Evolutionary conservation across 2,113 vertebrate genomes (phyloP).

Genomic region (Pycnonotus jocosus): DNA sequence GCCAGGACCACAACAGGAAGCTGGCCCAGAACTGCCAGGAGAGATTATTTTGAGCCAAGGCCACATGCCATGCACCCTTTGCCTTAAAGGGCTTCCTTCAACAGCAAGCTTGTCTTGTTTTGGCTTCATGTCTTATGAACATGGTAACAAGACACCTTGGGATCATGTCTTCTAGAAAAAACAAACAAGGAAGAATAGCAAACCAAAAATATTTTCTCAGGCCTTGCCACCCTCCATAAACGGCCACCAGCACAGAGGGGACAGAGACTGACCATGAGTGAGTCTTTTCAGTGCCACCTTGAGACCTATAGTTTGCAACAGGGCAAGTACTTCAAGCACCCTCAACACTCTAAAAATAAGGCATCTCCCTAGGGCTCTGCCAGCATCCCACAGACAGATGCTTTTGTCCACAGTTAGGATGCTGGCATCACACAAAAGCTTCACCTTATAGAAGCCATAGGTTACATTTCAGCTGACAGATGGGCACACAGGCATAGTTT

Average conservation of each 20-base stretch:
- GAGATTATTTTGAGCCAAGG: background rate
- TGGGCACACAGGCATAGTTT: background rate
- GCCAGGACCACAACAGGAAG: background rate
- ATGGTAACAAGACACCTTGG: background rate
- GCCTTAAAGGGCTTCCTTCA: background rate
- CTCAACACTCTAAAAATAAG: background rate
- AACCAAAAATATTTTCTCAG: background rate
- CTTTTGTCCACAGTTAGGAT: background rate
- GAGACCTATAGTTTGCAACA: background rate
- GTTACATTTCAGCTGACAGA: background rate
- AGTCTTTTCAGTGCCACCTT: background rate
- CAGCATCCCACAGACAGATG: background rate
- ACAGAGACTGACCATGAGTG: background rate
- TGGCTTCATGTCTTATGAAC: background rate
- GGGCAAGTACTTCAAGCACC: background rate
- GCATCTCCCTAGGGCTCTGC: background rate
- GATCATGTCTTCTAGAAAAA: background rate
- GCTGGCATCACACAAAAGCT: background rate
- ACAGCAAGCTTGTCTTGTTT: background rate
- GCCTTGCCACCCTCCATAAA: background rate
- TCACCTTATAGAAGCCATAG: background rate
- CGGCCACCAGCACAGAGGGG: background rate
- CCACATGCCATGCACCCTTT: background rate
- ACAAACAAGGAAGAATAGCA: background rate
- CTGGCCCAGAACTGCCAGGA: background rate